Percentiles rank a stretch among this genome's conserved stretches.
phyloP scores from a whole-genome alignment of 2,888 invertebrate genomes.

The Drosophila falleni region DNA sequence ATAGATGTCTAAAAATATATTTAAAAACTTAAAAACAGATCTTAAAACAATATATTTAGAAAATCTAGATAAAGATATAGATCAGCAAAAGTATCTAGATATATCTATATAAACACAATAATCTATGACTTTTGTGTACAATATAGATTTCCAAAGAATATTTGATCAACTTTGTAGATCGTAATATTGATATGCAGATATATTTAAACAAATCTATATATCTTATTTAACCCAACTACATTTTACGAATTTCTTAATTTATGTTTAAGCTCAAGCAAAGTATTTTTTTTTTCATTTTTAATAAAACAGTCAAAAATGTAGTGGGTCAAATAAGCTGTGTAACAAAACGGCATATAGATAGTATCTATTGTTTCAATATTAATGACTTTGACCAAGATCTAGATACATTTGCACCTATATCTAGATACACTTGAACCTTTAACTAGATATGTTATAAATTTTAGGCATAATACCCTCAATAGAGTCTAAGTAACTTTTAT shows the following conservation, averaged over 20 bases:
- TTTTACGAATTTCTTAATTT: too few relatives aligned
- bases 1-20: background rate
- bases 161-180: background rate
- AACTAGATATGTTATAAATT: background rate
- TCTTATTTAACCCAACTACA: too few relatives aligned
- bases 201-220: background rate
- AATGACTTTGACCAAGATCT: too few relatives aligned
- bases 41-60: too few relatives aligned
- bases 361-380: background rate
- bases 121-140: background rate
- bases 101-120: background rate
- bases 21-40: too few relatives aligned
- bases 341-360: background rate
- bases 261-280: too few relatives aligned
- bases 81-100: background rate
- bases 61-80: background rate
- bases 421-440: background rate
- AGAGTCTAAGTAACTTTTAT: constrained; percentile 6
- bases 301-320: too few relatives aligned
- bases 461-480: constrained; percentile 5
- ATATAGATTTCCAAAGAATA: background rate
- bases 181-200: background rate
- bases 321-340: too few relatives aligned
- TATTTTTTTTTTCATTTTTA: too few relatives aligned
- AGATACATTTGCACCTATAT: background rate